Conservation (phyloP, 2,113 vertebrate species). For the Porphyrio hochstetteri region DNA sequence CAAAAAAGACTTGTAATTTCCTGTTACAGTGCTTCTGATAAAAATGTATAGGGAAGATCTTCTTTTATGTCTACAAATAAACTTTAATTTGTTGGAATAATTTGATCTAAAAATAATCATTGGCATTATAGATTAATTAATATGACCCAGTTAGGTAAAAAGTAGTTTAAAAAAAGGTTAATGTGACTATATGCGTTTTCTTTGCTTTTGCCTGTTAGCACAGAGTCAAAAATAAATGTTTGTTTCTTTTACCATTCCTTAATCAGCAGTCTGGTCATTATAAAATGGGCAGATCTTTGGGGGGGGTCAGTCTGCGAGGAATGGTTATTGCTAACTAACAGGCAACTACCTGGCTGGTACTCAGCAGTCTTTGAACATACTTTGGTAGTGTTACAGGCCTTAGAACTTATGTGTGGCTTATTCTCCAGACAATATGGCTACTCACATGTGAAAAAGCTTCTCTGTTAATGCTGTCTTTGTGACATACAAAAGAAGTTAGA, state of each 20-base stretch:
- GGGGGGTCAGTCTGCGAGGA: constrained; percentile 72
- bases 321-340: constrained; percentile 37
- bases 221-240: constrained; percentile 55
- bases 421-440: constrained; percentile 56
- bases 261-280: constrained; percentile 67
- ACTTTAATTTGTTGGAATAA: constrained; percentile 38
- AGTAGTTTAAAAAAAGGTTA: background rate
- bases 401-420: constrained; percentile 42
- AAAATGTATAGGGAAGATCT: background rate
- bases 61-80: background rate
- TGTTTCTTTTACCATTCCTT: constrained; percentile 42
- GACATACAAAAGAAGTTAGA: background rate
- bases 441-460: constrained; percentile 47
- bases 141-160: background rate
- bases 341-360: constrained; percentile 50
- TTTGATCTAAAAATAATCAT: constrained; percentile 14
- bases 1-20: background rate
- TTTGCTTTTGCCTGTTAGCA: constrained; percentile 51
- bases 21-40: background rate
- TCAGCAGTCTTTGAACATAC: constrained; percentile 59
- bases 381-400: constrained; percentile 29
- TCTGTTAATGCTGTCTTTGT: background rate
- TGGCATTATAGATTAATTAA: constrained; percentile 65
- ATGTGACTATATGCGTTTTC: constrained; percentile 29
- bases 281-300: constrained; percentile 62